phyloP scores from a whole-genome alignment of 2,113 vertebrate species.

The Istiophorus platypterus region DNA sequence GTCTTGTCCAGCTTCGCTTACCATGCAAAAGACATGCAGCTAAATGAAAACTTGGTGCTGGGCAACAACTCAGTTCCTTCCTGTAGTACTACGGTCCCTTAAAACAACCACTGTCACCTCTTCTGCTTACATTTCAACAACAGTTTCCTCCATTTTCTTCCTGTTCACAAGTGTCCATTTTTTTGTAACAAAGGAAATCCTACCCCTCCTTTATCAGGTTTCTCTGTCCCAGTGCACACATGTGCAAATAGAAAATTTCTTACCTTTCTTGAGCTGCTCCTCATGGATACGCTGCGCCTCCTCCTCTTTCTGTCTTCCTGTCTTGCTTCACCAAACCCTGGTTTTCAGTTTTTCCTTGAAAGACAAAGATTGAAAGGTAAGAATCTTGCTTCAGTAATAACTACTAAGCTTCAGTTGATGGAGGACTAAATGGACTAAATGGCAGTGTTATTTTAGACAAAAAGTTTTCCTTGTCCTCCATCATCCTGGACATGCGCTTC shows the following conservation, averaged over 20 bases:
- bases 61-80: neutral
- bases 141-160: neutral
- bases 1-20: too few species aligned
- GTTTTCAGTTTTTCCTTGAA: constrained; percentile 94
- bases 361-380: constrained; percentile 28
- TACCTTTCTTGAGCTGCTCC: constrained; percentile 95
- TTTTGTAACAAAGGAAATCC: too few species aligned
- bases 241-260: neutral
- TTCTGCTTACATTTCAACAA: neutral
- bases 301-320: constrained; percentile 93
- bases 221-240: neutral
- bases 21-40: too few species aligned
- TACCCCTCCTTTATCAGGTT: too few species aligned
- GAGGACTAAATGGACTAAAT: constrained; percentile 90
- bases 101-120: neutral
- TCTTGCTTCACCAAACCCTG: constrained; percentile 92
- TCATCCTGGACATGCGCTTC: constrained; percentile 95
- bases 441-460: constrained; percentile 92
- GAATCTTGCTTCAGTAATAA: neutral
- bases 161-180: too few species aligned
- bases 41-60: neutral
- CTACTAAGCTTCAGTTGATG: neutral
- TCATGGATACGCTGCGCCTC: constrained; percentile 93
- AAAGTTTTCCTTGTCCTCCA: constrained; percentile 96
- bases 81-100: neutral